These are phyloP conservation scores for Cotesia glomerata DNA, from an alignment of 1,140 invertebrate species.

Conservation along the genomic window DNA sequence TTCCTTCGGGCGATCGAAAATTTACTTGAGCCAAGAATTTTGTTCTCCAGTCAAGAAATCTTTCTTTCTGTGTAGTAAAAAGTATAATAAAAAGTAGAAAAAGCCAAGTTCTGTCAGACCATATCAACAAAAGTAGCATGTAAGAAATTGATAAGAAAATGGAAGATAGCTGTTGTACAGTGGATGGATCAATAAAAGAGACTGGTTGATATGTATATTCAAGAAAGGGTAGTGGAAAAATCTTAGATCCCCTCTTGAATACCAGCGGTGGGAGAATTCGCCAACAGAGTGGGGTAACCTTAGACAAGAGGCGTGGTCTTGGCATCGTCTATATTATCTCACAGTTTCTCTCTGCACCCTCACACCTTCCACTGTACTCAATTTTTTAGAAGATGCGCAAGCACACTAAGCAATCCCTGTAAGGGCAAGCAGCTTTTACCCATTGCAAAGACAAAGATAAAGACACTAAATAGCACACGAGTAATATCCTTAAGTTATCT, in stretches of 20 bases:
- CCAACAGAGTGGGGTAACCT: conserved; percentile 54
- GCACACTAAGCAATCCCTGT: conserved; percentile 21
- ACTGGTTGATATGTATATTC: conserved; percentile 24
- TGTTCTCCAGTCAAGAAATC: too few relatives aligned
- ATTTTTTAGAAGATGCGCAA: not conserved
- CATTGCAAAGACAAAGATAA: conserved; percentile 7
- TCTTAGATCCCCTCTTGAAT: conserved; percentile 31
- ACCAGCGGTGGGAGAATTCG: conserved; percentile 9
- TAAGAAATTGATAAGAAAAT: conserved; percentile 30
- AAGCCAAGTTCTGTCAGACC: too few relatives aligned
- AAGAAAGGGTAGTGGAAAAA: conserved; percentile 16
- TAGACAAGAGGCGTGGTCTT: conserved; percentile 63
- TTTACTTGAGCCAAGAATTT: too few relatives aligned
- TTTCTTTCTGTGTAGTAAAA: too few relatives aligned
- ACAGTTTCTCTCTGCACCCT: conserved; percentile 1
- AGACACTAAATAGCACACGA: conserved; percentile 9
- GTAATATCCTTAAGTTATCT: conserved; percentile 3
- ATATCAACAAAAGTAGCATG: not conserved
- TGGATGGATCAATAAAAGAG: conserved; percentile 56
- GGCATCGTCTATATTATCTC: conserved; percentile 22
- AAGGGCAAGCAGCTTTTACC: conserved; percentile 23
- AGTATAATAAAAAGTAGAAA: too few relatives aligned
- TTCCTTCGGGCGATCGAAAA: too few relatives aligned
- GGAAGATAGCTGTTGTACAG: conserved; percentile 55
- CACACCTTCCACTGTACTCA: not conserved